phyloP scores from a whole-genome alignment of 2,113 vertebrate species.

The Empidonax alnorum region DNA sequence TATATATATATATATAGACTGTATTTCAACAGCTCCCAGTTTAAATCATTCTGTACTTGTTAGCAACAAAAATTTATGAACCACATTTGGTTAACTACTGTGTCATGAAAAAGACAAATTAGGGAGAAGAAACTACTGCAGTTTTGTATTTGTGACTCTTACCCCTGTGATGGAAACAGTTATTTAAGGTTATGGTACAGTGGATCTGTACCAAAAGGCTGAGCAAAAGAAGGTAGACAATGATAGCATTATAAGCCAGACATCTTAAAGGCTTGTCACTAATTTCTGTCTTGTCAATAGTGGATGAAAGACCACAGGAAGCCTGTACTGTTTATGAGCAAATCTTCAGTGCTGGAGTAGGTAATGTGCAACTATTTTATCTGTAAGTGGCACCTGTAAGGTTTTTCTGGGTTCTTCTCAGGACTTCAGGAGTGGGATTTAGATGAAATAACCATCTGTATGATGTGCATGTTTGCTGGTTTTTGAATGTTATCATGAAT shows the following conservation, averaged over 20 bases:
- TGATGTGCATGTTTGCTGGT: not conserved
- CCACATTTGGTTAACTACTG: not conserved
- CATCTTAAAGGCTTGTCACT: not conserved
- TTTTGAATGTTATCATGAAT: fast-evolving
- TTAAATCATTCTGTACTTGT: not conserved
- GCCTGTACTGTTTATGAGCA: not conserved
- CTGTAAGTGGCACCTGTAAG: not conserved
- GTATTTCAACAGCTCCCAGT: not conserved
- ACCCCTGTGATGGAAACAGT: not conserved
- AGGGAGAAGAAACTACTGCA: not conserved
- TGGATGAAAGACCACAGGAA: not conserved
- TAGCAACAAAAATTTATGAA: not conserved
- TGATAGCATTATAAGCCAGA: not conserved
- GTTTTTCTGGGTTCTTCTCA: not conserved
- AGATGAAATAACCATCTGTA: not conserved
- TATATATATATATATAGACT: too few relatives aligned
- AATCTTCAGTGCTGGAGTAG: not conserved
- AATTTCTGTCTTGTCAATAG: not conserved
- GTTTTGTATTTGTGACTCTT: not conserved
- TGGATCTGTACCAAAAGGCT: not conserved
- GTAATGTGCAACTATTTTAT: fast-evolving
- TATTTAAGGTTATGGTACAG: not conserved
- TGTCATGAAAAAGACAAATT: not conserved
- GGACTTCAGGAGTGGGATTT: not conserved
- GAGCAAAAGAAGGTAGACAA: not conserved